These are phyloP conservation scores for Slavum lentiscoides DNA, from an alignment of 2,888 invertebrate species.

Conservation along the genomic window DNA sequence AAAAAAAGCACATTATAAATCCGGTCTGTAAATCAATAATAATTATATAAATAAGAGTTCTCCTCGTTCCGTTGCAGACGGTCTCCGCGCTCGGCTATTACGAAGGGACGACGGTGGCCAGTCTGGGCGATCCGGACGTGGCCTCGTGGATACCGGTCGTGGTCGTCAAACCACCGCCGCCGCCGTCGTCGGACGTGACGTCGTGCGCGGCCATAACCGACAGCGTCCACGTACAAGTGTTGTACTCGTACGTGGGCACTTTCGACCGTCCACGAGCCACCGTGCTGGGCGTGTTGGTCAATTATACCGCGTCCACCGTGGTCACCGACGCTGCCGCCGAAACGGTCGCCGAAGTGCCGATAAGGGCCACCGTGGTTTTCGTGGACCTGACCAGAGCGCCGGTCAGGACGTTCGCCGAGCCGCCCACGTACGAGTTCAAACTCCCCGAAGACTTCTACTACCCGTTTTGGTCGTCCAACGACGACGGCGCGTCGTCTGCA, in stretches of 20 bases:
- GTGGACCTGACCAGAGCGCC: constrained; percentile 63
- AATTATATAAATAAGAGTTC: not conserved
- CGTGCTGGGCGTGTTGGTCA: constrained; percentile 47
- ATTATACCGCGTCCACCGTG: constrained; percentile 4
- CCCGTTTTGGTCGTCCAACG: constrained; percentile 62
- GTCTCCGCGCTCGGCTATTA: constrained; percentile 20
- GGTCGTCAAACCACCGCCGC: constrained; percentile 10
- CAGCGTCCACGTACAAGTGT: constrained; percentile 34
- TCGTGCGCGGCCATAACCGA: constrained; percentile 23
- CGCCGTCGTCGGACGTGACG: too few relatives aligned
- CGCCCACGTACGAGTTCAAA: constrained; percentile 69
- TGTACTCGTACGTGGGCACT: constrained; percentile 48
- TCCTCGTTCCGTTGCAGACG: not conserved
- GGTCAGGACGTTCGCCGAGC: constrained; percentile 63
- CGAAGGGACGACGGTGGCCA: constrained; percentile 29
- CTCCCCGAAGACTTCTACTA: constrained; percentile 76
- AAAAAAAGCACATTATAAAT: too few relatives aligned
- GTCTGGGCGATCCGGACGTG: constrained; percentile 50
- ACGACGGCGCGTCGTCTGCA: not conserved
- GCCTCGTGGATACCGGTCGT: constrained; percentile 48
- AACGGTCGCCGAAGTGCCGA: constrained; percentile 18
- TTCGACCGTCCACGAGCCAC: constrained; percentile 48
- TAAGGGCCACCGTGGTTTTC: constrained; percentile 60
- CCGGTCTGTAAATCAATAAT: not conserved
- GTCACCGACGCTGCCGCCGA: not conserved